Evolutionary conservation across 2,113 vertebrate genomes (phyloP), one percentile per base, ranked within the genome.

Genomic region (Nestor notabilis): DNA sequence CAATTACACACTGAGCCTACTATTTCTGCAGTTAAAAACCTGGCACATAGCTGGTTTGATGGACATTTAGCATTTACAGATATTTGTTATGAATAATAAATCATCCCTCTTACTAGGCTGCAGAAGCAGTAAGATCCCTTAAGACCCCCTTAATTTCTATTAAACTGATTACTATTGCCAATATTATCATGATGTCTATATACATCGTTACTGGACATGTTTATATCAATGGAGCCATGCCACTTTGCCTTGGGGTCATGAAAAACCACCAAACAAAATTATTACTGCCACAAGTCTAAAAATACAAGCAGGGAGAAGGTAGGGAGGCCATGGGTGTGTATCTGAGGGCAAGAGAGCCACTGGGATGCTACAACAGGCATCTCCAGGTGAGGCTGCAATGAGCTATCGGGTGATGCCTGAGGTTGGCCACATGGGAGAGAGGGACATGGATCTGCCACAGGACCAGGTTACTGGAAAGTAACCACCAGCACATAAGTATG

Each of bases 321-420:
- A 83, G 66, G 15, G 56, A 93, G 39, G 31, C 24, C 31, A 64
- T 0, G 3, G 5, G 3, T 60, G 17, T 69, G 24, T 37, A n/a
- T 31, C 23, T 66, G 29, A 79, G 50, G 18, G 46, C 33, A 79
- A 23, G 16, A 75, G 55, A 82, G 23, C 10, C 2, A 1, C 49
- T 43, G 69, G 41, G 35, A 50, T 61, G 39, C 33, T 46, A 17
- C 0, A 0, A n/a, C 4, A 6, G 17, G 19, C 19, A 58, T 39
- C 46, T 71, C 41, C 44, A 70, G 28, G 4, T 19, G 58, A 58
- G 56, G 50, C 43, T 69, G 52, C 28, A 68, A 14, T 12, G 27
- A 87, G 33, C 6, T 9, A 46, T 29, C 7, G 27, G 55, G 29
- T 35, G 33, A 11, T 66, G 53, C 18, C 58, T 72, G 43, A 95